A percentile compares a stretch with the other conserved stretches of the same genome.
phyloP scores from a whole-genome alignment of 2,888 invertebrate species.

The Pomacea canaliculata region DNA sequence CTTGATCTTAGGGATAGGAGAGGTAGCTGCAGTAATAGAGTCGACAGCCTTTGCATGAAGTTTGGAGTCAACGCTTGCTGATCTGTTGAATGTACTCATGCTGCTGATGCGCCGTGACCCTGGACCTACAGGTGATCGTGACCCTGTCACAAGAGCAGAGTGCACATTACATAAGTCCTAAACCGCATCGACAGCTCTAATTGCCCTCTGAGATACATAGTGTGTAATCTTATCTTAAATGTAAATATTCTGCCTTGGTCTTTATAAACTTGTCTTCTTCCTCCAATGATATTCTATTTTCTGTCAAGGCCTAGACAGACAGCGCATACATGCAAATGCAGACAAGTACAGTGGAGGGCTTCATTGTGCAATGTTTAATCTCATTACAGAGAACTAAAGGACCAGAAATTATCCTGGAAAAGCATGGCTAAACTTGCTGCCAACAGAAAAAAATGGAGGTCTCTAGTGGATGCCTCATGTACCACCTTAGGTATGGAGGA shows the following conservation, averaged over 20 bases:
- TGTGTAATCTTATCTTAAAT: not conserved
- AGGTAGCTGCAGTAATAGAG: slow-evolving; percentile 33
- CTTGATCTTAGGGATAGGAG: slow-evolving; percentile 37
- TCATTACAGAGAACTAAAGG: too few relatives aligned
- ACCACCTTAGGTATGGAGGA: too few relatives aligned
- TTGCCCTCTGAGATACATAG: too few relatives aligned
- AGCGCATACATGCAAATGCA: too few relatives aligned
- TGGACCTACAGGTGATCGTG: slow-evolving; percentile 48
- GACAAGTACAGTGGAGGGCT: too few relatives aligned
- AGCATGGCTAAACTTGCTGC: too few relatives aligned
- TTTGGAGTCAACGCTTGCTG: slow-evolving; percentile 71
- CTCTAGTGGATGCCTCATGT: too few relatives aligned
- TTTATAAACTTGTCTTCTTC: not conserved
- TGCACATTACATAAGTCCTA: not conserved
- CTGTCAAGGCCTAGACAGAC: too few relatives aligned
- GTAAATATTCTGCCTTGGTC: not conserved
- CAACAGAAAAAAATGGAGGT: too few relatives aligned
- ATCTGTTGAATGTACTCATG: slow-evolving; percentile 87
- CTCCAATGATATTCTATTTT: too few relatives aligned
- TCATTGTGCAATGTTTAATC: too few relatives aligned
- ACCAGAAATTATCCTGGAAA: too few relatives aligned
- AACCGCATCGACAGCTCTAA: not conserved
- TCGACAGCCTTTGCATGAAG: slow-evolving; percentile 44
- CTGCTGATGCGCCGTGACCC: slow-evolving; percentile 91
- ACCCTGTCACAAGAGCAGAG: slow-evolving; percentile 32